Conservation (phyloP, 2,888 invertebrate species). For the Leptopilina syphax region DNA sequence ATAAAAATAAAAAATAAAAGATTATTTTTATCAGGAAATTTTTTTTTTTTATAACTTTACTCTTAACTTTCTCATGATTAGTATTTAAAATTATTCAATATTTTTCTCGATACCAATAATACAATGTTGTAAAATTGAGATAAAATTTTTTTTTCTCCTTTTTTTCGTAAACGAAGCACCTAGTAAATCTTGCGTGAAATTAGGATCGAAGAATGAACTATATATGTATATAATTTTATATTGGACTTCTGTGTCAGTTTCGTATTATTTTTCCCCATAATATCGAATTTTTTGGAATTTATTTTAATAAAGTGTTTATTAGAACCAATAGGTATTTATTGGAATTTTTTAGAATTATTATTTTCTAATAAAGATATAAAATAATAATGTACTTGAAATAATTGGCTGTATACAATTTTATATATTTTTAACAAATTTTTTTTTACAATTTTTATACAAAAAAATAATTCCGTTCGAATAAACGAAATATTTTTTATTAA, state of each 20-base stretch:
- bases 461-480: too few relatives aligned
- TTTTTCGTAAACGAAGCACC: not conserved
- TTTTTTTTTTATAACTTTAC: not conserved
- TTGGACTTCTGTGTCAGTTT: not conserved
- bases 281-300: not conserved
- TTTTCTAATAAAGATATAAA: too few relatives aligned
- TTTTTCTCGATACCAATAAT: not conserved
- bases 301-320: not conserved
- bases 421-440: too few relatives aligned
- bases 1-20: not conserved
- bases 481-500: too few relatives aligned
- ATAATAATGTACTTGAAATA: too few relatives aligned
- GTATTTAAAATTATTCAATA: slow-evolving; percentile 5
- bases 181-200: slow-evolving; percentile 18
- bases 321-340: not conserved
- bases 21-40: not conserved
- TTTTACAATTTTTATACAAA: too few relatives aligned
- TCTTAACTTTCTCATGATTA: not conserved
- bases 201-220: not conserved
- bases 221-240: not conserved
- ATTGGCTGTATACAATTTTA: too few relatives aligned
- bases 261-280: not conserved
- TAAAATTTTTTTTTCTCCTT: not conserved
- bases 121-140: not conserved
- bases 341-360: not conserved